Evolutionary conservation across 2,888 invertebrate species (phyloP).

Genomic region (Pristionchus maxplancki): DNA sequence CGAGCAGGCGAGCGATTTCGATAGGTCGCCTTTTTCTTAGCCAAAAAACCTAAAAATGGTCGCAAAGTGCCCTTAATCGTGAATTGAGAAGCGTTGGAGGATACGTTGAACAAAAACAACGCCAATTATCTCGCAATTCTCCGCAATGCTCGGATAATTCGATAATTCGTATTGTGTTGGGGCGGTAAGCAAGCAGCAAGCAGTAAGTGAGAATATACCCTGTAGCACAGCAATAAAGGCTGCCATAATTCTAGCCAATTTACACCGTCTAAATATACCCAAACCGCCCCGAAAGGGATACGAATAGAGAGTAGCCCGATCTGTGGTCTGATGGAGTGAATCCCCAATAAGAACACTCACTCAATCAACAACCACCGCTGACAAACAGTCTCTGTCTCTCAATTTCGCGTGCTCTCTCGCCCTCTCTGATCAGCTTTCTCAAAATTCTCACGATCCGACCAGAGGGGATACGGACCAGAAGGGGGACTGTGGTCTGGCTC

Average conservation of each 20-base stretch:
- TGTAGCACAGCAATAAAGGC: neutral
- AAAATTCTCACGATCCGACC: neutral
- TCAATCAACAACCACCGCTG: constrained; percentile 10
- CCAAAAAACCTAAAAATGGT: neutral
- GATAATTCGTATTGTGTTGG: neutral
- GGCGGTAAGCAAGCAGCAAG: neutral
- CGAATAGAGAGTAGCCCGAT: neutral
- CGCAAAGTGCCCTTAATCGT: neutral
- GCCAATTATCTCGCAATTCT: neutral
- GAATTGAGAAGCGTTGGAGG: too few species aligned
- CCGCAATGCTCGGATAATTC: neutral
- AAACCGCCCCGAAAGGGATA: neutral
- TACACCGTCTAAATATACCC: neutral
- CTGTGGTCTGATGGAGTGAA: constrained; percentile 4
- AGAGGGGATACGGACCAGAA: neutral
- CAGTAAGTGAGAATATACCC: neutral
- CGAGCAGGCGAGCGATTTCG: neutral
- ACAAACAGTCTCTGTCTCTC: neutral
- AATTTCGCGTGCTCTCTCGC: too few species aligned
- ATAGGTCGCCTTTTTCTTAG: neutral
- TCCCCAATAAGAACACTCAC: neutral
- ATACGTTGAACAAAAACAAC: neutral
- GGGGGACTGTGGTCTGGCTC: neutral
- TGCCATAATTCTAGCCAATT: neutral
- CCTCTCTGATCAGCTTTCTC: too few species aligned